Percentiles rank a stretch among this genome's conserved stretches.
Conservation (phyloP, 2,797 vertebrate genomes). For the Xiphorhynchus erythropygius region DNA sequence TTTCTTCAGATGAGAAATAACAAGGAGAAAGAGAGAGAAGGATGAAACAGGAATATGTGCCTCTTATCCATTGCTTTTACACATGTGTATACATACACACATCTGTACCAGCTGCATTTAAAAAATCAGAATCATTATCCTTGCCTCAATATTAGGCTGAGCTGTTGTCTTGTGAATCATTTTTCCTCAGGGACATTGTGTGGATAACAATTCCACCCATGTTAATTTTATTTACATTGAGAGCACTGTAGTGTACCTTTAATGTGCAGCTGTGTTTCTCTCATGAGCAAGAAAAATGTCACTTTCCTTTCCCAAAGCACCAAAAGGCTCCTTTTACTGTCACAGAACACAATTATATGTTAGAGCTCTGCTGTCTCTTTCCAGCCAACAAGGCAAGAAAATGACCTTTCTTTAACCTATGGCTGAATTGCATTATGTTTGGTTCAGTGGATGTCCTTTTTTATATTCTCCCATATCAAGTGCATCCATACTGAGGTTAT, state of each 20-base stretch:
- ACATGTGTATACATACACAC: not conserved
- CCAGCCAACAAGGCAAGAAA: constrained; percentile 53
- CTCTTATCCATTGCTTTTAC: not conserved
- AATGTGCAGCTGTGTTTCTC: not conserved
- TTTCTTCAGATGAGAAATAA: not conserved
- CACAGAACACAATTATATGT: constrained; percentile 33
- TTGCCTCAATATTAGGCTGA: not conserved
- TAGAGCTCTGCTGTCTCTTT: constrained; percentile 27
- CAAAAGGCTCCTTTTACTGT: constrained; percentile 38
- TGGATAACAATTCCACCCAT: not conserved
- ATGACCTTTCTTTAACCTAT: constrained; percentile 54
- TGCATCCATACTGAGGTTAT: not conserved
- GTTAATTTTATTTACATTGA: constrained; percentile 29
- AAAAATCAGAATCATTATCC: not conserved
- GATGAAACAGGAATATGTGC: not conserved
- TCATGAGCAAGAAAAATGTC: constrained; percentile 21
- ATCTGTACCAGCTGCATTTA: not conserved
- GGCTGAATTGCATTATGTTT: constrained; percentile 22
- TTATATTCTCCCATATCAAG: not conserved
- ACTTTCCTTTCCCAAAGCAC: constrained; percentile 36
- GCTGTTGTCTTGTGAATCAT: not conserved
- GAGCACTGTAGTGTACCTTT: not conserved
- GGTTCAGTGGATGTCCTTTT: not conserved
- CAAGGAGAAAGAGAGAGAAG: not conserved
- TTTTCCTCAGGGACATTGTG: not conserved